Evolutionary conservation across 2,797 vertebrate genomes (phyloP), one percentile per base, ranked within the genome.

Genomic region (Leptoclinus maculatus): DNA sequence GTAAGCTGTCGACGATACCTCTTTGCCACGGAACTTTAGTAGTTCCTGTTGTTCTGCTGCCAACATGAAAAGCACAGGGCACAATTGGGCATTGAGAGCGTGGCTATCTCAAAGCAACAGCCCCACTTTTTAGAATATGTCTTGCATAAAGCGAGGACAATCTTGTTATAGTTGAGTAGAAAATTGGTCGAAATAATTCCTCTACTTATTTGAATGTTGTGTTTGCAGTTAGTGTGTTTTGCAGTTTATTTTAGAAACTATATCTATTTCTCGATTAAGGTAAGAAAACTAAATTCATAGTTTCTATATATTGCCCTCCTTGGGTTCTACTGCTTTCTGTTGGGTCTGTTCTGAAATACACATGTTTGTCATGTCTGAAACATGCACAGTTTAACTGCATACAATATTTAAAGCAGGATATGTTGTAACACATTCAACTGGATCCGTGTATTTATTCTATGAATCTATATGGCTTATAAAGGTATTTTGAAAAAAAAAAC

Each of bases 41-140:
- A 25, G 49, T 16, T 29, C 27, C 41, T 65, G 64, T 77, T 84
- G 64, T 81, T 74, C 29, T 64, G 41, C 41, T 59, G 67, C 58
- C 25, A 47, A 53, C 53, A 70, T 53, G 23, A 79, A 62, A 73
- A 66, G 65, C 29, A 34, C 17, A 47, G 38, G 69, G 39, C 13
- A 60, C 67, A 77, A 74, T 64, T 78, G 76, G 39, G 49, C 54
- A 77, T 16, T 43, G 43, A 54, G 49, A 72, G 66, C 27, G 34
- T 63, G 47, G 60, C 66, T 79, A 81, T 87, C 72, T 79, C 57
- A 63, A 71, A 74, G 62, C 38, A 71, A 23, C 79, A 67, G 49
- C 38, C 39, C 34, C 49, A 25, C 53, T 77, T 74, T 74, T 47
- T 2, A 29, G 25, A 78, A 60, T 45, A 71, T 77, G 43, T 45